These are phyloP conservation scores for Ornithoptera alexandrae DNA, from an alignment of 2,888 invertebrate species.

Conservation along the genomic window DNA sequence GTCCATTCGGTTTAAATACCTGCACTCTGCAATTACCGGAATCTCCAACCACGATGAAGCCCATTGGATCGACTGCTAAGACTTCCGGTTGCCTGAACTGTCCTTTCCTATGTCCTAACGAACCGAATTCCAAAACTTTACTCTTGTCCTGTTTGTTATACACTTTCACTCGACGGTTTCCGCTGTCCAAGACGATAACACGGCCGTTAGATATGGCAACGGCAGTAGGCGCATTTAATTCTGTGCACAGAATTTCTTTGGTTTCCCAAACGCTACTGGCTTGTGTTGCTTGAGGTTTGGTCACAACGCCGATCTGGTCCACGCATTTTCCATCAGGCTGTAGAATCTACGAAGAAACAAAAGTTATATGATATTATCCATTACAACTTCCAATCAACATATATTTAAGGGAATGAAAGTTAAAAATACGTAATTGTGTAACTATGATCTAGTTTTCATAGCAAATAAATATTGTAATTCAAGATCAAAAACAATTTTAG, in stretches of 20 bases:
- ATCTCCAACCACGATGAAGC: conserved; percentile 88
- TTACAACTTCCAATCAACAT: background rate
- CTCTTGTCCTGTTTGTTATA: conserved; percentile 76
- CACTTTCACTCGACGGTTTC: conserved; percentile 84
- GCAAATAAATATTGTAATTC: background rate
- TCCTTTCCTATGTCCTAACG: conserved; percentile 82
- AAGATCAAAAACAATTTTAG: background rate
- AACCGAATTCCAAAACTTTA: conserved; percentile 82
- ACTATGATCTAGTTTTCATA: background rate
- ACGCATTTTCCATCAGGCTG: conserved; percentile 81
- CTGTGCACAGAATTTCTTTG: conserved; percentile 63
- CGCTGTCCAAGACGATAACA: conserved; percentile 83
- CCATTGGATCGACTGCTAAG: conserved; percentile 84
- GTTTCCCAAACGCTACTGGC: conserved; percentile 59
- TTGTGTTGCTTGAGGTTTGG: conserved; percentile 49
- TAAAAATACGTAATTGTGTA: background rate
- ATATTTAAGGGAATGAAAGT: background rate
- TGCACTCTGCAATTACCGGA: conserved; percentile 88
- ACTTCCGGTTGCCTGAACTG: conserved; percentile 88
- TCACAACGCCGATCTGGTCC: conserved; percentile 80
- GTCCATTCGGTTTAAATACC: conserved; percentile 86
- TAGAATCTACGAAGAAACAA: conserved; percentile 57
- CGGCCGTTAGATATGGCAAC: conserved; percentile 81
- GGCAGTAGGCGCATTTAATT: conserved; percentile 86
- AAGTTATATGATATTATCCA: background rate